Evolutionary conservation across 2,113 vertebrate genomes (phyloP).

Genomic region (Megatriorchis doriae): DNA sequence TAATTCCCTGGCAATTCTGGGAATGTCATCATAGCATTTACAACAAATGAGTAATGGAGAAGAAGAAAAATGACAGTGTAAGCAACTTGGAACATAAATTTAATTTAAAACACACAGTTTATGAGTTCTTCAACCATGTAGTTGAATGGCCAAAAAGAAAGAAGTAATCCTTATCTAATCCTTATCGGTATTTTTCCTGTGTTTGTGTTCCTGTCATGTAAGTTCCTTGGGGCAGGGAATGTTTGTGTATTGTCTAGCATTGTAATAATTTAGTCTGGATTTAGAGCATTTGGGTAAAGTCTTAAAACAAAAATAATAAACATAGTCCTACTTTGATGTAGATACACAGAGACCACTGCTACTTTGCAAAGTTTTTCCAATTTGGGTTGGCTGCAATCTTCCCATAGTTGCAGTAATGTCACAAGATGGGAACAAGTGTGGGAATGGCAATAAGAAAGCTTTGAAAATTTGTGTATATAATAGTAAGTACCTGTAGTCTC

Average conservation of each 20-base stretch:
- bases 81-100: constrained; percentile 43
- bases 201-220: constrained; percentile 27
- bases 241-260: constrained; percentile 53
- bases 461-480: background rate
- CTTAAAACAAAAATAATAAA: constrained; percentile 57
- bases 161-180: constrained; percentile 40
- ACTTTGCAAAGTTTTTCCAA: background rate
- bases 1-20: constrained; percentile 31
- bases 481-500: background rate
- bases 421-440: background rate
- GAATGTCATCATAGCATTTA: constrained; percentile 44
- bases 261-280: constrained; percentile 51
- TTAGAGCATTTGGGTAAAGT: constrained; percentile 31
- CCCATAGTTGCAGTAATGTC: background rate
- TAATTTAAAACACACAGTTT: constrained; percentile 43
- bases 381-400: background rate
- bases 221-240: constrained; percentile 29
- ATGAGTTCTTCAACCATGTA: background rate
- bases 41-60: constrained; percentile 32
- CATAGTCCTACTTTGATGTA: constrained; percentile 7
- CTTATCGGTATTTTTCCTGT: constrained; percentile 20
- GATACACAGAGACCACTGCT: background rate
- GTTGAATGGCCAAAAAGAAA: constrained; percentile 3
- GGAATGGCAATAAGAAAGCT: background rate
- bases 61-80: constrained; percentile 42